A percentile compares a stretch with the other conserved stretches of the same genome.
Evolutionary conservation across 2,113 vertebrate species (phyloP).

Genomic region (Triplophysa rosa): DNA sequence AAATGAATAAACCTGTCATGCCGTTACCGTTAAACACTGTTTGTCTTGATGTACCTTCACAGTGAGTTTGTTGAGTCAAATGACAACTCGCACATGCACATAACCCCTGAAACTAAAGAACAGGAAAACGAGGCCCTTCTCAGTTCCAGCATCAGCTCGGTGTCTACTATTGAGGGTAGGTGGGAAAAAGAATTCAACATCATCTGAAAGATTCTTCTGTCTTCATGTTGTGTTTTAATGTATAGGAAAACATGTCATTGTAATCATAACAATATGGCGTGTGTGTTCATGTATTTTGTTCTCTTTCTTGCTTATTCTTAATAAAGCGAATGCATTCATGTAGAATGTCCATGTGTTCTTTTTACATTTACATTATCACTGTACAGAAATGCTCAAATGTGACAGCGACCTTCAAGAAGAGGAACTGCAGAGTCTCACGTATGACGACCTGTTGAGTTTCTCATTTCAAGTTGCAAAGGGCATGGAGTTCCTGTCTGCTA

Average conservation of each 20-base stretch:
- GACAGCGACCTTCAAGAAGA: constrained; percentile 68
- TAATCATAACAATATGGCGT: no score
- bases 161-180: constrained; percentile 63
- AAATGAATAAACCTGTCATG: neutral
- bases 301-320: neutral
- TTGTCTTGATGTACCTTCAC: constrained; percentile 30
- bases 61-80: constrained; percentile 52
- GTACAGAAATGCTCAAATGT: constrained; percentile 37
- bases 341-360: neutral
- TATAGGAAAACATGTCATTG: no score
- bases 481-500: constrained; percentile 95
- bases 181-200: neutral
- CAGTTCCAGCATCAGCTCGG: constrained; percentile 12
- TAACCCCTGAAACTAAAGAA: constrained; percentile 53
- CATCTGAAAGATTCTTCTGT: no score
- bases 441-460: constrained; percentile 90
- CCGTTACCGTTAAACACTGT: neutral
- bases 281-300: no score
- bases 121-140: constrained; percentile 64
- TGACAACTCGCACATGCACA: constrained; percentile 60
- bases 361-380: neutral
- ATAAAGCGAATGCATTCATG: neutral
- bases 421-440: constrained; percentile 83
- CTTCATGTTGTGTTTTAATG: no score
- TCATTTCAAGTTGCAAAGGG: constrained; percentile 95